Evolutionary conservation across 2,888 invertebrate genomes (phyloP).

Genomic region (Pandemis cinnamomeana): DNA sequence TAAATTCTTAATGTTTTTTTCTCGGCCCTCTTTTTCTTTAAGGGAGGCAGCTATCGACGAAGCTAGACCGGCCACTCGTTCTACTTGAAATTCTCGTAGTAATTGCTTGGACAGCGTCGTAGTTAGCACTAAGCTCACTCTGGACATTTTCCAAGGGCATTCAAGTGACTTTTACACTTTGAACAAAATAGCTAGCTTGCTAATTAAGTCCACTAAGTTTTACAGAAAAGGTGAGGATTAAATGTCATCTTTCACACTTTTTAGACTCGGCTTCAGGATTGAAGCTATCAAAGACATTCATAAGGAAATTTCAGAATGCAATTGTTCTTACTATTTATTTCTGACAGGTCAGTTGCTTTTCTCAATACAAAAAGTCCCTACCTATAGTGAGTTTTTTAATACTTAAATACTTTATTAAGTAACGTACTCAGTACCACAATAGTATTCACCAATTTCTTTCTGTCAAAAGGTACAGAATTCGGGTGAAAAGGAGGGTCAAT

Average conservation of each 20-base stretch:
- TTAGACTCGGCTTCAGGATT: too few relatives aligned
- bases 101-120: slow-evolving; percentile 36
- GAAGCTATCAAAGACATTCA: too few relatives aligned
- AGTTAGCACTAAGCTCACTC: slow-evolving; percentile 28
- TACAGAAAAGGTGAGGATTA: neutral
- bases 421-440: too few relatives aligned
- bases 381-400: too few relatives aligned
- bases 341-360: too few relatives aligned
- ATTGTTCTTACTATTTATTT: too few relatives aligned
- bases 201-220: neutral
- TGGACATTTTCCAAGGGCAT: slow-evolving; percentile 21
- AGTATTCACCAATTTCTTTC: too few relatives aligned
- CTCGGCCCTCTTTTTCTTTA: neutral
- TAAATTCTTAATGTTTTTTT: neutral
- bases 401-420: too few relatives aligned
- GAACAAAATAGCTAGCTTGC: neutral
- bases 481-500: too few relatives aligned
- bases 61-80: slow-evolving; percentile 4
- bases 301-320: too few relatives aligned
- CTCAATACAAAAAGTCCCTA: too few relatives aligned
- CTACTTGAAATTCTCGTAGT: neutral
- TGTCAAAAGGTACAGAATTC: too few relatives aligned
- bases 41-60: neutral
- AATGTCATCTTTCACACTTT: neutral
- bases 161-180: slow-evolving; percentile 4